phyloP scores from a whole-genome alignment of 1,140 invertebrate species.

The Lepidurus packardi region DNA sequence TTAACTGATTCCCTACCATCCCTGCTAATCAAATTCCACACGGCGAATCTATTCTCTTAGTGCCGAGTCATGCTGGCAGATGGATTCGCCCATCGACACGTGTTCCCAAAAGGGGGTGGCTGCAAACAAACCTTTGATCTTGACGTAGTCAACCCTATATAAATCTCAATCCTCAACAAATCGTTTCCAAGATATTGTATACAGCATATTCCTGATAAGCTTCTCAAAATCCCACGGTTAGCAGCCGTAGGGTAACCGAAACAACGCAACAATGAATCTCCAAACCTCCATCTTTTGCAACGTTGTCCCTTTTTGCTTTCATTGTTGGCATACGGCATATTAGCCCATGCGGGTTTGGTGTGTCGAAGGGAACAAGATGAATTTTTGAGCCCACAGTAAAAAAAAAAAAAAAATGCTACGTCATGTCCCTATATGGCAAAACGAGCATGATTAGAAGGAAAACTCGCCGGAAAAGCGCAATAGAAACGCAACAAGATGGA shows the following conservation, averaged over 20 bases:
- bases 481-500: background rate
- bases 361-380: background rate
- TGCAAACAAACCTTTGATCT: background rate
- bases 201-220: background rate
- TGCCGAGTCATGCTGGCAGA: conserved; percentile 5
- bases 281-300: background rate
- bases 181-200: background rate
- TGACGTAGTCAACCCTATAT: background rate
- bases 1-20: background rate
- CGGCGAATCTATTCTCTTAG: background rate
- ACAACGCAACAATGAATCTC: background rate
- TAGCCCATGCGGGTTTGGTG: background rate
- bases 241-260: no score
- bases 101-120: background rate
- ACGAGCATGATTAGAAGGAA: background rate
- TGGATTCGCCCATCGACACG: background rate
- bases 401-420: background rate
- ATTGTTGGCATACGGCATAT: background rate
- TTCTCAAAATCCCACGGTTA: background rate
- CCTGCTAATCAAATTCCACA: background rate
- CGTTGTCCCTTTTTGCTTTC: background rate
- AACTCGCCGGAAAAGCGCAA: background rate
- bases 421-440: background rate
- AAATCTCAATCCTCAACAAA: background rate
- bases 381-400: background rate